phyloP scores from a whole-genome alignment of 1,140 invertebrate genomes.

The Campodea augens region DNA sequence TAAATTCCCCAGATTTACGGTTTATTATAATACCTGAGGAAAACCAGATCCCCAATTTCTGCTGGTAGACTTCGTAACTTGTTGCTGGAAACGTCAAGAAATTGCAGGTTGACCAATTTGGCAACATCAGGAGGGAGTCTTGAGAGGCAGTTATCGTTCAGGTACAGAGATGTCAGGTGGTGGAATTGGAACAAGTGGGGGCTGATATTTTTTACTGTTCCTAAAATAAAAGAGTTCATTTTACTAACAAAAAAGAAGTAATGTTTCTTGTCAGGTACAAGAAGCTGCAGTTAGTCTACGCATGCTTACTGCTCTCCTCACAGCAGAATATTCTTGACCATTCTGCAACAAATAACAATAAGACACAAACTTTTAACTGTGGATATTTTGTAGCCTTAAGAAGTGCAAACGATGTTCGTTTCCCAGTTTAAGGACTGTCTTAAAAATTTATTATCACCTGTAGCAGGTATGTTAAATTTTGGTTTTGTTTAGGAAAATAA shows the following conservation, averaged over 20 bases:
- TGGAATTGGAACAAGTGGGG: conserved; percentile 73
- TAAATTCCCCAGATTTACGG: too few relatives aligned
- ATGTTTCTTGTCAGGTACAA: background rate
- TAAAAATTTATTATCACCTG: too few relatives aligned
- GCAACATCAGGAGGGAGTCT: conserved; percentile 75
- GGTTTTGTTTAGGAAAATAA: too few relatives aligned
- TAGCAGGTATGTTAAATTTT: too few relatives aligned
- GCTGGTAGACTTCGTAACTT: conserved; percentile 82
- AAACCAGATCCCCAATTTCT: conserved; percentile 86
- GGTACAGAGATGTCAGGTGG: conserved; percentile 78
- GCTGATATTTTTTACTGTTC: conserved; percentile 79
- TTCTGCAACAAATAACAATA: too few relatives aligned
- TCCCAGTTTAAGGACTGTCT: too few relatives aligned
- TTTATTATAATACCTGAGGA: conserved; percentile 66
- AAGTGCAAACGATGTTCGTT: too few relatives aligned
- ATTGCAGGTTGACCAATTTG: conserved; percentile 57
- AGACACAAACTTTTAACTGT: background rate
- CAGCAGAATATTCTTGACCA: too few relatives aligned
- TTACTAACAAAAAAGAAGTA: conserved; percentile 3
- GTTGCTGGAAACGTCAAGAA: conserved; percentile 82
- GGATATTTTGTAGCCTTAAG: conserved; percentile 4
- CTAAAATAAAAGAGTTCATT: conserved; percentile 32
- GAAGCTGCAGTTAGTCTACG: background rate
- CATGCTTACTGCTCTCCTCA: background rate
- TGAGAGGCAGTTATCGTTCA: conserved; percentile 83